phyloP scores from a whole-genome alignment of 2,888 invertebrate species.

The Cephus rjabovi region DNA sequence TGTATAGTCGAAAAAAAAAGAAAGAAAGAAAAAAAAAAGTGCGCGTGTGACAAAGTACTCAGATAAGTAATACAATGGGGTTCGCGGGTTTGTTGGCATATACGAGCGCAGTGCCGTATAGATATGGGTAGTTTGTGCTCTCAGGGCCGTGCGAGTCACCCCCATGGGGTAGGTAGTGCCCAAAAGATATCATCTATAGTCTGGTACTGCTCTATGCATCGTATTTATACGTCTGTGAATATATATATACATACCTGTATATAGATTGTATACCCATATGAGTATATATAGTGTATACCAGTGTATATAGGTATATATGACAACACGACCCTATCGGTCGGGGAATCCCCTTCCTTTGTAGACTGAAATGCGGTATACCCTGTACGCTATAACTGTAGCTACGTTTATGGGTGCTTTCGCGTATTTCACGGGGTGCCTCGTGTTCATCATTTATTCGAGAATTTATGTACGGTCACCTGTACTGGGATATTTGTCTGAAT shows the following conservation, averaged over 20 bases:
- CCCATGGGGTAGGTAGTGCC: conserved; percentile 20
- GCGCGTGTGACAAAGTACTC: conserved; percentile 33
- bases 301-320: not conserved
- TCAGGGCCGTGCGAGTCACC: conserved; percentile 21
- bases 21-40: conserved; percentile 20
- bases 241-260: too few species aligned
- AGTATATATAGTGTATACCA: not conserved
- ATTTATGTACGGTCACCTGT: not conserved
- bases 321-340: not conserved
- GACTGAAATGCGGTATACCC: not conserved
- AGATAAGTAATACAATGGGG: conserved; percentile 40
- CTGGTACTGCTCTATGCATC: not conserved
- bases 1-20: conserved; percentile 23
- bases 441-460: not conserved
- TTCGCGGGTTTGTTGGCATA: conserved; percentile 20
- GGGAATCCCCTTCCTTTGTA: not conserved
- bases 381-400: not conserved
- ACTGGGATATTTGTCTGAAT: not conserved
- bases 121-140: conserved; percentile 22
- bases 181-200: conserved; percentile 18
- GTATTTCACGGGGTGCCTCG: not conserved
- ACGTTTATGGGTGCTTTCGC: not conserved
- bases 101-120: conserved; percentile 2
- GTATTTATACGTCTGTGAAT: not conserved
- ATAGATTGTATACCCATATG: not conserved